Evolutionary conservation across 1,140 invertebrate genomes (phyloP).

Genomic region (Brachionus rubens): DNA sequence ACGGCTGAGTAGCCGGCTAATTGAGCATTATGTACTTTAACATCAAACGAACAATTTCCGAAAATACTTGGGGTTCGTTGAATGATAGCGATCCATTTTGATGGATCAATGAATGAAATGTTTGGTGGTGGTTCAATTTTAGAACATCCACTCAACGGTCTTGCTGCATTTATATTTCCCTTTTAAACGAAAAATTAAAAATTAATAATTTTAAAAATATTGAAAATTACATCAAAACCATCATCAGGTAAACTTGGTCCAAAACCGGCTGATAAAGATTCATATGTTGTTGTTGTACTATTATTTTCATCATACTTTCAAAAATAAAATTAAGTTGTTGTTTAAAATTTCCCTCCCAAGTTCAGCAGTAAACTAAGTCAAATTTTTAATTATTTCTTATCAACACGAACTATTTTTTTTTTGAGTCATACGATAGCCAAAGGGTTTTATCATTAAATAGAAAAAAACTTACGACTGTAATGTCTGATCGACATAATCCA

Average conservation of each 20-base stretch:
- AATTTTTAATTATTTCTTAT: too few species aligned
- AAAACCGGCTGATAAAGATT: slow-evolving; percentile 6
- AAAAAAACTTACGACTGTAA: background rate
- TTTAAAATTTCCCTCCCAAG: background rate
- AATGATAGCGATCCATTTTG: slow-evolving; percentile 38
- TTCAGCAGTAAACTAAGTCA: too few species aligned
- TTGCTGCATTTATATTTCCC: slow-evolving; percentile 19
- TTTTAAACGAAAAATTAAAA: background rate
- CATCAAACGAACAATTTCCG: slow-evolving; percentile 44
- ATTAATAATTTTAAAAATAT: background rate
- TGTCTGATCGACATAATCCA: background rate
- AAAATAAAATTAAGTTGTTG: background rate
- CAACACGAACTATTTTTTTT: too few species aligned
- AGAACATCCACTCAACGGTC: slow-evolving; percentile 3
- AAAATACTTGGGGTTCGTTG: slow-evolving; percentile 30
- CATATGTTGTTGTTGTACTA: slow-evolving; percentile 19
- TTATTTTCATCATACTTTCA: slow-evolving; percentile 26
- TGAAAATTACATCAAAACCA: slow-evolving; percentile 21
- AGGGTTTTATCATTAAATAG: too few species aligned
- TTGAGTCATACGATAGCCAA: too few species aligned
- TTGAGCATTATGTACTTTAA: slow-evolving; percentile 45
- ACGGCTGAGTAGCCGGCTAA: slow-evolving; percentile 28
- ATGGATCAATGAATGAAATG: background rate
- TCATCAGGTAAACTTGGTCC: slow-evolving; percentile 30
- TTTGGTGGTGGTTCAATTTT: slow-evolving; percentile 41